Evolutionary conservation across 2,113 vertebrate species (phyloP).

Genomic region (Dolichotis patagonum): DNA sequence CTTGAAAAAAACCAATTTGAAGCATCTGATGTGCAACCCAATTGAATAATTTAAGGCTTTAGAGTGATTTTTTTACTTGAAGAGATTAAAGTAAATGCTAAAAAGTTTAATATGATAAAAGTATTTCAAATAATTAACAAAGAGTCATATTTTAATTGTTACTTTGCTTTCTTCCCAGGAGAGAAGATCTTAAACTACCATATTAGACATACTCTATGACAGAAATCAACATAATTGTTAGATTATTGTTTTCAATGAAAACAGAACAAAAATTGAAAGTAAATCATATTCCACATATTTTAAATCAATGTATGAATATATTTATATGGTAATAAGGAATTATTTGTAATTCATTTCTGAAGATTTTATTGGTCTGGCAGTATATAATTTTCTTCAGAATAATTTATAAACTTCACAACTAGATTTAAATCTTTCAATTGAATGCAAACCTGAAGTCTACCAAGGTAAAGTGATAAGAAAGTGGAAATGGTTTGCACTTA

Average conservation of each 20-base stretch:
- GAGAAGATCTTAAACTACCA: not conserved
- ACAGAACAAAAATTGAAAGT: not conserved
- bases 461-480: not conserved
- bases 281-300: not conserved
- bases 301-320: not conserved
- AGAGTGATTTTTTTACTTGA: not conserved
- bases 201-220: not conserved
- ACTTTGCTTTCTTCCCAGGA: not conserved
- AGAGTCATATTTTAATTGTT: not conserved
- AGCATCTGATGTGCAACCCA: not conserved
- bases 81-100: conserved; percentile 1
- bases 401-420: too few relatives aligned
- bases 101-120: conserved; percentile 34
- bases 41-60: conserved; percentile 52
- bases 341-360: not conserved
- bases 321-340: conserved; percentile 3
- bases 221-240: not conserved
- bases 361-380: not conserved
- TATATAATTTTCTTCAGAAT: not conserved
- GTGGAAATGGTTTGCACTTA: not conserved
- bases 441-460: not conserved
- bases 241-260: not conserved
- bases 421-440: not conserved
- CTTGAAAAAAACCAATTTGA: conserved; percentile 42
- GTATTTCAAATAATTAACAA: conserved; percentile 33